Evolutionary conservation across 2,888 invertebrate genomes (phyloP).

Genomic region (Chaetogeoica ovagalla): DNA sequence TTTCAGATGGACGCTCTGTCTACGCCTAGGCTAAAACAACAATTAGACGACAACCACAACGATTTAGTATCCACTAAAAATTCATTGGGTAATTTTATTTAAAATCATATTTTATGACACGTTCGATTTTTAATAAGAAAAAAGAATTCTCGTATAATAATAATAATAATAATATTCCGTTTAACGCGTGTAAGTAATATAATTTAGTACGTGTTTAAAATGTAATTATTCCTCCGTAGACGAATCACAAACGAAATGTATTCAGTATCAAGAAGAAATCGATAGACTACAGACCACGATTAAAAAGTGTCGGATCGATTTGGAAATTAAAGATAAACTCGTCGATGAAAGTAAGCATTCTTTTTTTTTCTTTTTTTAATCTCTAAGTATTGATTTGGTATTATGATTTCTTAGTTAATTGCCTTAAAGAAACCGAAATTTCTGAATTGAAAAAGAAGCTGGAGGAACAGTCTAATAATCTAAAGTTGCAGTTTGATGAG

Average conservation of each 20-base stretch:
- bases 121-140: no score
- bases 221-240: background rate
- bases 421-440: slow-evolving; percentile 33
- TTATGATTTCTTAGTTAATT: background rate
- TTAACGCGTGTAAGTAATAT: no score
- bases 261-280: slow-evolving; percentile 40
- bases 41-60: slow-evolving; percentile 62
- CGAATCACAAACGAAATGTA: slow-evolving; percentile 29
- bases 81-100: slow-evolving; percentile 59
- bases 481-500: slow-evolving; percentile 54
- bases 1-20: slow-evolving; percentile 68
- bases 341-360: slow-evolving; percentile 31
- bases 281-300: slow-evolving; percentile 9
- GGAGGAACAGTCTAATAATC: slow-evolving; percentile 50
- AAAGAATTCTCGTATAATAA: no score
- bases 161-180: no score
- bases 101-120: no score
- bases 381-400: slow-evolving; percentile 47
- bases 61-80: slow-evolving; percentile 62
- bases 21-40: slow-evolving; percentile 63
- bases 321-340: slow-evolving; percentile 36
- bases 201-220: no score
- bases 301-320: slow-evolving; percentile 10
- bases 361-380: no score
- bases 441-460: slow-evolving; percentile 28